Conservation (phyloP, 2,113 vertebrate genomes). For the Nettapus auritus region DNA sequence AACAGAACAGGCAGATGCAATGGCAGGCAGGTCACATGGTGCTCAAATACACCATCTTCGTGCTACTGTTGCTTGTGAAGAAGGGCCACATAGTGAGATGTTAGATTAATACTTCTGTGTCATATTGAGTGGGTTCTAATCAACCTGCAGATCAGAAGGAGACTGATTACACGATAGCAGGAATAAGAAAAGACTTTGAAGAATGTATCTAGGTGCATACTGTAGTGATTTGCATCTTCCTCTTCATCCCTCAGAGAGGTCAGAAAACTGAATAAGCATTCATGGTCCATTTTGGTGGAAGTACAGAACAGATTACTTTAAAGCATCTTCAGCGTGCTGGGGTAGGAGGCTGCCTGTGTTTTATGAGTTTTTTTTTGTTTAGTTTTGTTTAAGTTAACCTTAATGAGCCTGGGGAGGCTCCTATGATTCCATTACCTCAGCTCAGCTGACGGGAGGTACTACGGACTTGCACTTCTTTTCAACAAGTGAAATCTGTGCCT, state of each 20-base stretch:
- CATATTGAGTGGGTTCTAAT: not conserved
- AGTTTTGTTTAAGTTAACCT: not conserved
- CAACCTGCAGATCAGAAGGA: not conserved
- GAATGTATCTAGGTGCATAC: not conserved
- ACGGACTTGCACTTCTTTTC: not conserved
- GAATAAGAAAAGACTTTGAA: not conserved
- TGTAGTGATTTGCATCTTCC: not conserved
- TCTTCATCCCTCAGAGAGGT: not conserved
- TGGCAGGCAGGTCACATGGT: not conserved
- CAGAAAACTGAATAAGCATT: not conserved
- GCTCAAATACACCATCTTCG: not conserved
- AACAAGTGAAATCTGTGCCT: not conserved
- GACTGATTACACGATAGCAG: not conserved
- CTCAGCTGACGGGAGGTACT: not conserved
- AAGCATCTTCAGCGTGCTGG: not conserved
- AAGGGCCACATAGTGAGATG: not conserved
- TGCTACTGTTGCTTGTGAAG: not conserved
- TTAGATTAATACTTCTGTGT: not conserved
- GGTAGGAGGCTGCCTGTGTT: not conserved
- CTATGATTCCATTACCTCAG: not conserved
- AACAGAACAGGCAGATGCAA: not conserved
- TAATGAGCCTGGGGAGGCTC: not conserved
- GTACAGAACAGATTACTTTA: not conserved
- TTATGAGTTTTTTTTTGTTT: not conserved
- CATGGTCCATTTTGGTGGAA: not conserved